A percentile compares a stretch with the other conserved stretches of the same genome.
Evolutionary conservation across 2,888 invertebrate genomes (phyloP).

Genomic region (Eutolmus rufibarbis): DNA sequence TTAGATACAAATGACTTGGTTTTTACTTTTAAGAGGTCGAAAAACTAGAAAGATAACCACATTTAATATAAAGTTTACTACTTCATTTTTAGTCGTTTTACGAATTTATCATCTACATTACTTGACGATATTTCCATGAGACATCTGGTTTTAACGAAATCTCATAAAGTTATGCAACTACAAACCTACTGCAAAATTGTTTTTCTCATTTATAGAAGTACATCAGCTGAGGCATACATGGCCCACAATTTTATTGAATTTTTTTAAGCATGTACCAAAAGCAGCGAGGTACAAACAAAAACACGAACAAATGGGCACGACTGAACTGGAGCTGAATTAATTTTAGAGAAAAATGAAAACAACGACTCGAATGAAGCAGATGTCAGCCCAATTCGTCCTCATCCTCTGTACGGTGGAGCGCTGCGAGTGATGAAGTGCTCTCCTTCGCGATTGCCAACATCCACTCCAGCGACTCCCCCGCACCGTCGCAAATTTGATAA

Average conservation of each 20-base stretch:
- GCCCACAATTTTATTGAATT: background rate
- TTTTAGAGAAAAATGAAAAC: background rate
- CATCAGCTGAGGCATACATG: no score
- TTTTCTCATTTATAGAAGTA: no score
- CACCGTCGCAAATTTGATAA: background rate
- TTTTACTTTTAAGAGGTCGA: no score
- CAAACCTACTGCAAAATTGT: no score
- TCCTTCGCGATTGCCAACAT: background rate
- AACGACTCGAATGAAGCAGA: background rate
- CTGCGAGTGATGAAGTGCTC: background rate
- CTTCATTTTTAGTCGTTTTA: no score
- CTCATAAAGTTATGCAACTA: no score
- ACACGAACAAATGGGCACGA: background rate
- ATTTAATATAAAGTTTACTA: no score
- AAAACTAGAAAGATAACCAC: no score
- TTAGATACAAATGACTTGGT: no score
- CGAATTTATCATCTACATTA: no score
- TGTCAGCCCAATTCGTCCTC: background rate
- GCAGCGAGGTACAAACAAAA: background rate
- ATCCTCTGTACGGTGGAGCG: background rate
- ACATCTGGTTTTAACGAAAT: no score
- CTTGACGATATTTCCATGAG: no score
- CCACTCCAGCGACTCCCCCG: background rate
- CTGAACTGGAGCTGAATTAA: background rate
- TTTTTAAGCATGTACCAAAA: background rate